phyloP scores from a whole-genome alignment of 2,888 invertebrate species.

The Hecatera dysodea region DNA sequence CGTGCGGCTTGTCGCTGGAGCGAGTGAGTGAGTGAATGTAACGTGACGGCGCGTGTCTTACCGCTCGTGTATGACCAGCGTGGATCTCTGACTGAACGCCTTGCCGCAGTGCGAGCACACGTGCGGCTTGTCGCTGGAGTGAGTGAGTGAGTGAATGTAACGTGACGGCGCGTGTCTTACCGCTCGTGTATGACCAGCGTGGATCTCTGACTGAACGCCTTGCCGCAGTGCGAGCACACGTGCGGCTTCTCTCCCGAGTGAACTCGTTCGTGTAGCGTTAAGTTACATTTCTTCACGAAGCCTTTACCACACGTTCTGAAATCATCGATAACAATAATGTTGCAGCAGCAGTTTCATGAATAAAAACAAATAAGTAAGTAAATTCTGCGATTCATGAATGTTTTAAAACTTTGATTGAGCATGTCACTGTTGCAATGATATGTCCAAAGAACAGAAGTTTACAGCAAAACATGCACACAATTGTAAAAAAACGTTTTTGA shows the following conservation, averaged over 20 bases:
- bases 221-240: slow-evolving; percentile 91
- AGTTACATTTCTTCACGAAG: slow-evolving; percentile 91
- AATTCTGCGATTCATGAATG: too few species aligned
- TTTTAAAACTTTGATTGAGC: too few species aligned
- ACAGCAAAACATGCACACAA: too few species aligned
- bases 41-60: too few species aligned
- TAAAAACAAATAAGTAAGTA: neutral
- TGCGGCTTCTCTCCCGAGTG: slow-evolving; percentile 92
- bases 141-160: neutral
- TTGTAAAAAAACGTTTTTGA: too few species aligned
- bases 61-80: too few species aligned
- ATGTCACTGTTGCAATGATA: too few species aligned
- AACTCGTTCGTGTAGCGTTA: slow-evolving; percentile 91
- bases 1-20: neutral
- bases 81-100: too few species aligned
- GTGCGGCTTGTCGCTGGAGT: neutral
- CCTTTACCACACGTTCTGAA: slow-evolving; percentile 88
- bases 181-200: slow-evolving; percentile 92
- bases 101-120: neutral
- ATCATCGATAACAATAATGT: neutral
- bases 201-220: slow-evolving; percentile 91
- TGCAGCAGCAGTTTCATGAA: neutral
- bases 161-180: slow-evolving; percentile 50
- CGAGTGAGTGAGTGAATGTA: neutral
- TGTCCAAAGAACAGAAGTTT: too few species aligned